Conservation (phyloP, 2,113 vertebrate genomes). For the Pyxicephalus adspersus region DNA sequence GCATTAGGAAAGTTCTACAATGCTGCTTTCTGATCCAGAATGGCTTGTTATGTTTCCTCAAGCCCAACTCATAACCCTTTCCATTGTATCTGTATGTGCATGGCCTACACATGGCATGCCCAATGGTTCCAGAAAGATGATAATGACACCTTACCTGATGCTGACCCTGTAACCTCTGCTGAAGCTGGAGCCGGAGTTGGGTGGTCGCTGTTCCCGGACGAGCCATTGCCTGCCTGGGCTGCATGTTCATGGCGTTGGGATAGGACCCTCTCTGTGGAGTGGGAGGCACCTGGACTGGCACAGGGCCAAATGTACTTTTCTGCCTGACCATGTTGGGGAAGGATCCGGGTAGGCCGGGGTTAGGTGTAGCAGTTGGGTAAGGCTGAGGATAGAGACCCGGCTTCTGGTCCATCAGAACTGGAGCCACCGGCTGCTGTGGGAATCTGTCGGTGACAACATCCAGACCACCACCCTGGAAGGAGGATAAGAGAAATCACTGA, state of each 20-base stretch:
- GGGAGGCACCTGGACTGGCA: slow-evolving; percentile 68
- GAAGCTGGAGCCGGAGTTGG: slow-evolving; percentile 87
- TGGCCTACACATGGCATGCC: too few species aligned
- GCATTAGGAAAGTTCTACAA: too few species aligned
- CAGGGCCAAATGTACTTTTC: slow-evolving; percentile 75
- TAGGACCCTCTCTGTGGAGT: slow-evolving; percentile 75
- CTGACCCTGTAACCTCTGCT: slow-evolving; percentile 89
- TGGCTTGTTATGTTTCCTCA: too few species aligned
- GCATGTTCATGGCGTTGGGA: slow-evolving; percentile 74
- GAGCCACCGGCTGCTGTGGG: slow-evolving; percentile 73
- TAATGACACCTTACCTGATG: slow-evolving; percentile 79
- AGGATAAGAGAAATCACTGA: background rate
- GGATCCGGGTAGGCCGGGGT: slow-evolving; percentile 66
- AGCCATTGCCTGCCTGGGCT: slow-evolving; percentile 73
- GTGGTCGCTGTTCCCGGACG: slow-evolving; percentile 77
- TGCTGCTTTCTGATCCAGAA: too few species aligned
- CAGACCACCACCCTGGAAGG: slow-evolving; percentile 82
- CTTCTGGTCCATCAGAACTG: slow-evolving; percentile 83
- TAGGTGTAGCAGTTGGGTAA: slow-evolving; percentile 78
- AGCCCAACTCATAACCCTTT: too few species aligned
- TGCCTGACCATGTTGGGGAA: slow-evolving; percentile 82
- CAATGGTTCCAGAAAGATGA: background rate
- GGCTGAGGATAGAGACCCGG: slow-evolving; percentile 78
- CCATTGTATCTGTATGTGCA: too few species aligned
- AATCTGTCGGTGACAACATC: slow-evolving; percentile 80